Conservation (phyloP, 2,113 vertebrate species). For the Lepus americanus region DNA sequence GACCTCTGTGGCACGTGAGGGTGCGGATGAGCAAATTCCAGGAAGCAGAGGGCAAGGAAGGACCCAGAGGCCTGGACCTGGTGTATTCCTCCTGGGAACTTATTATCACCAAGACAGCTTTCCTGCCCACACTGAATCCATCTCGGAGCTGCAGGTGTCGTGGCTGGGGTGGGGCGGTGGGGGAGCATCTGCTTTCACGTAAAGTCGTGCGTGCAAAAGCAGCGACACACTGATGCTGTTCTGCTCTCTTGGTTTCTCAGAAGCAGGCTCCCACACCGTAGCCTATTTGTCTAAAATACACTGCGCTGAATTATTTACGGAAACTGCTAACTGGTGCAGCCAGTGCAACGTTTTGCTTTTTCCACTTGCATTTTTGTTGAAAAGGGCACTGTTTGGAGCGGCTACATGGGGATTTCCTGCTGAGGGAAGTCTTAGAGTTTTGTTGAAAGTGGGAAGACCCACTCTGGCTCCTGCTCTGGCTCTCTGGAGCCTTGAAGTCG, state of each 20-base stretch:
- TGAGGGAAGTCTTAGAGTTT: neutral
- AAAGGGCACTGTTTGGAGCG: neutral
- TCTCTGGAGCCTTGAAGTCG: neutral
- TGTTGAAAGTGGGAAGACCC: neutral
- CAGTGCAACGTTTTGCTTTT: neutral
- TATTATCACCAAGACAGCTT: neutral
- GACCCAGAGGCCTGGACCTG: neutral
- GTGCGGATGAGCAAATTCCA: neutral
- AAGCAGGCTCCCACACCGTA: neutral
- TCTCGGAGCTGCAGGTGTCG: neutral
- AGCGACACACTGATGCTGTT: neutral
- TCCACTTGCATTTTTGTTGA: neutral
- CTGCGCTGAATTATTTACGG: neutral
- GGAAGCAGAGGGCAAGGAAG: neutral
- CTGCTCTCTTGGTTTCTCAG: neutral
- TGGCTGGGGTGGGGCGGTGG: too few relatives aligned
- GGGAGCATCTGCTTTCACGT: neutral
- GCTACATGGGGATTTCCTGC: neutral
- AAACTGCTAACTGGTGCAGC: neutral
- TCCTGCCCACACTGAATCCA: too few relatives aligned
- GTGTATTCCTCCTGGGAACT: neutral
- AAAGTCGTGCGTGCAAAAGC: accelerated
- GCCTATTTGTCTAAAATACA: neutral
- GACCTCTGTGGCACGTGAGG: neutral
- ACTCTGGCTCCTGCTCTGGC: neutral